A percentile compares a stretch with the other conserved stretches of the same genome.
Conservation (phyloP, 2,797 vertebrate genomes). For the Halcyon leucocephala region DNA sequence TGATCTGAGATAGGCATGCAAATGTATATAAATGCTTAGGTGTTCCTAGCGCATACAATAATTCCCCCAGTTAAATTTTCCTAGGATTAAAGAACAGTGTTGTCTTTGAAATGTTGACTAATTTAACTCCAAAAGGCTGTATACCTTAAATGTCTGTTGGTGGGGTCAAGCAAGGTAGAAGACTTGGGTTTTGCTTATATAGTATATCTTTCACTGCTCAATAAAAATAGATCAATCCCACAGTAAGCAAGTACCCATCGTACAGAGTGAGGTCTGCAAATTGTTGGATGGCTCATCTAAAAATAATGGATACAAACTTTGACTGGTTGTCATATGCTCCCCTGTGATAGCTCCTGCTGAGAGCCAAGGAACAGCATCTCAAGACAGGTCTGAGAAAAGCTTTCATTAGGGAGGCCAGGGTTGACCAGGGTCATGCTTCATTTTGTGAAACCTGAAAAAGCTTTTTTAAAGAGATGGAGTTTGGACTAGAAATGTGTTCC, state of each 20-base stretch:
- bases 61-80: not conserved
- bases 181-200: not conserved
- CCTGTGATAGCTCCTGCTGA: not conserved
- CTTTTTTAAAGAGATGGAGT: not conserved
- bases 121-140: not conserved
- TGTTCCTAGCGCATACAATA: not conserved
- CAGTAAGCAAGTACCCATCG: not conserved
- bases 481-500: not conserved
- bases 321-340: not conserved
- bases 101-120: not conserved
- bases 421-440: not conserved
- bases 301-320: not conserved
- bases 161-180: not conserved
- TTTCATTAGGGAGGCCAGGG: not conserved
- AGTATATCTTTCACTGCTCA: not conserved
- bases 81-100: not conserved
- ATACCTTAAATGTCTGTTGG: not conserved
- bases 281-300: not conserved
- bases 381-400: not conserved
- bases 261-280: not conserved
- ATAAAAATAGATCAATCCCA: not conserved
- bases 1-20: not conserved
- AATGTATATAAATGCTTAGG: not conserved
- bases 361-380: not conserved
- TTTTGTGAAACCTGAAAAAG: not conserved